Percentiles rank a stretch among this genome's conserved stretches.
Evolutionary conservation across 2,113 vertebrate genomes (phyloP).

Genomic region (Sebastes fasciatus): DNA sequence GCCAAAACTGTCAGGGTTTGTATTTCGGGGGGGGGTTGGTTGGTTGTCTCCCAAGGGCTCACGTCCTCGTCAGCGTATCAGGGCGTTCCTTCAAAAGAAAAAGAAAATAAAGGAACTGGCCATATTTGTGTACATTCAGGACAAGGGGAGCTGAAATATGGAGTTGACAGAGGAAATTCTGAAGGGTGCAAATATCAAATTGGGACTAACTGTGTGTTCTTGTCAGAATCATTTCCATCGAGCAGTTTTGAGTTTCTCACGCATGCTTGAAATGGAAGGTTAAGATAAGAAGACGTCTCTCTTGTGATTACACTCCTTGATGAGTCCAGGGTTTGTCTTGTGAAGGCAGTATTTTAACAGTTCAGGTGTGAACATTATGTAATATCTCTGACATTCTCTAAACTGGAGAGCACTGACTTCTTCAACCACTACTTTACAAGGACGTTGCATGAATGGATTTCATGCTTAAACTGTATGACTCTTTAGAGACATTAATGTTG

Average conservation of each 20-base stretch:
- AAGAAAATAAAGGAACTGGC: conserved; percentile 24
- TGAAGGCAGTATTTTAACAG: conserved; percentile 23
- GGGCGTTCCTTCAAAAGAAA: conserved; percentile 30
- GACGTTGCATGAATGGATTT: conserved; percentile 4
- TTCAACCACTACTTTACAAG: conserved; percentile 39
- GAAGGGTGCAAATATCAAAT: conserved; percentile 8
- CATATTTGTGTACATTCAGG: conserved; percentile 46
- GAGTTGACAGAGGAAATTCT: neutral
- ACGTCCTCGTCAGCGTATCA: conserved; percentile 2
- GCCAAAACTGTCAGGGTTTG: conserved; percentile 19
- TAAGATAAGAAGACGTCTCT: neutral
- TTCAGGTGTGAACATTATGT: conserved; percentile 17
- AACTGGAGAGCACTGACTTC: conserved; percentile 48
- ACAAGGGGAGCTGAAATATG: neutral
- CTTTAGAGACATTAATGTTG: conserved; percentile 1
- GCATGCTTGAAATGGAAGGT: conserved; percentile 51
- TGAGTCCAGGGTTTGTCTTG: conserved; percentile 30
- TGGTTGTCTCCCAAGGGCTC: conserved; percentile 28
- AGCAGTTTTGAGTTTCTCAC: conserved; percentile 5
- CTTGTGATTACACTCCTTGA: neutral
- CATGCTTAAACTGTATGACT: conserved; percentile 1
- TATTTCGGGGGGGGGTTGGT: neutral
- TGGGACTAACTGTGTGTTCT: neutral
- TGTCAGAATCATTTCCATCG: neutral
- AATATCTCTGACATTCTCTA: conserved; percentile 25